A percentile compares a stretch with the other conserved stretches of the same genome.
These are phyloP conservation scores for Phaedon cochleariae DNA, from an alignment of 2,888 invertebrate genomes.

Conservation along the genomic window DNA sequence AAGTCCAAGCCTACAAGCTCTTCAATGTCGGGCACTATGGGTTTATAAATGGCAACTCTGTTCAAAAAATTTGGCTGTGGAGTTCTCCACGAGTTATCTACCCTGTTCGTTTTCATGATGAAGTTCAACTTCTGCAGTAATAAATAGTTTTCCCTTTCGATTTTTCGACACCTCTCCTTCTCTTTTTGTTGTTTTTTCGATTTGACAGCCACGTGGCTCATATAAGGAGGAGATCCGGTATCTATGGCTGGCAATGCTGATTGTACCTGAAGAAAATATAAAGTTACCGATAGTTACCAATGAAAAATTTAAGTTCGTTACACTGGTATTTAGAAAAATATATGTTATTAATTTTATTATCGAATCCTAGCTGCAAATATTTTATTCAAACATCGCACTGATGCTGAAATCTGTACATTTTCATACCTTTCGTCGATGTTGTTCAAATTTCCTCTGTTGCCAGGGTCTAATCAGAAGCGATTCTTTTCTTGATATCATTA, in stretches of 20 bases:
- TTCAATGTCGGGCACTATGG: constrained; percentile 39
- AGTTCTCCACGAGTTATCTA: constrained; percentile 73
- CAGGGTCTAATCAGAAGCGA: constrained; percentile 76
- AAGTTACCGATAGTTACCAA: too few relatives aligned
- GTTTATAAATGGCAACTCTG: constrained; percentile 42
- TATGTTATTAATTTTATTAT: too few relatives aligned
- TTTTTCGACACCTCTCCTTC: constrained; percentile 70
- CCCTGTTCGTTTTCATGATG: constrained; percentile 73
- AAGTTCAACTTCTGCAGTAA: constrained; percentile 72
- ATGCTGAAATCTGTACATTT: background rate
- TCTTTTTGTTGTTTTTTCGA: constrained; percentile 76
- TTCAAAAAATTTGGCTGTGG: constrained; percentile 67
- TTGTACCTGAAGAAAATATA: constrained; percentile 63
- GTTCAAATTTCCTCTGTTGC: constrained; percentile 73
- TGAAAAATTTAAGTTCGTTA: too few relatives aligned
- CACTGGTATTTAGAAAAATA: too few relatives aligned
- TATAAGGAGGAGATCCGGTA: constrained; percentile 68
- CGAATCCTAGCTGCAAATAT: too few relatives aligned
- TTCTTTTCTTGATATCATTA: constrained; percentile 76
- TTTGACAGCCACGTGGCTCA: constrained; percentile 74
- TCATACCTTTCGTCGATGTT: constrained; percentile 73
- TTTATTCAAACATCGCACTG: too few relatives aligned
- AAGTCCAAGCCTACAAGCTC: constrained; percentile 34
- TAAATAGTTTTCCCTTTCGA: constrained; percentile 74
- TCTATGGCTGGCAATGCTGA: constrained; percentile 75